Evolutionary conservation across 1,140 invertebrate species (phyloP), one percentile per base, ranked within the genome.

Genomic region (Tetragonula clypearis): DNA sequence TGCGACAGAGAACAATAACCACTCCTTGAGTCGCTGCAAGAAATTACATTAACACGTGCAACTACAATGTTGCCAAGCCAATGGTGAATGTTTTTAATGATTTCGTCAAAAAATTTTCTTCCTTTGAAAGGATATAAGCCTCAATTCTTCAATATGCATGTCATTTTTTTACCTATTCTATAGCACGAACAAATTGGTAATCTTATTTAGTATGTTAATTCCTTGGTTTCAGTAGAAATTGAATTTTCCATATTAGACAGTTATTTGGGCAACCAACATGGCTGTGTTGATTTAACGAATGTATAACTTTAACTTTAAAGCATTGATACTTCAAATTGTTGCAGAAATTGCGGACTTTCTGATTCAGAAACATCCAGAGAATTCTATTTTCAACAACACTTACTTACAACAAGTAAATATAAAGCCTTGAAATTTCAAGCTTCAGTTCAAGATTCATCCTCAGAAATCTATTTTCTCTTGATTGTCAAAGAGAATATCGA

Each of bases 1-100:
- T 84, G 76, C 82, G 4, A 84, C 68, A 84, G 23, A 69, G 23
- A 84, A 79, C 76, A 84, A 79, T 84, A 84, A 79, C 82, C 82
- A 72, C 76, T 79, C 77, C 82, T 84, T 35, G 15, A n/a, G 15
- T 4, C 76, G 56, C n/a, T 53, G 65, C 55, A 60, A 62, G 68
- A 79, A 84, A 84, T 71, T 71, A 58, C 77, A 49, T 79, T 72
- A 79, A 79, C 41, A 41, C 19, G 55, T 49, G 49, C 76, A 11
- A 4, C n/a, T 69, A 55, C 56, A 62, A 84, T 41, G 49, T 79
- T 53, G 65, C 66, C 21, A 69, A n/a, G 66, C 5, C 41, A 49
- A 49, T 49, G 41, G 41, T 49, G 6, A 49, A 49, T 49, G 41
- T 49, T 49, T 49, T 49, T 49, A 72, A 72, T 72, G 21, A 53